phyloP scores from a whole-genome alignment of 2,888 invertebrate genomes.

The Drosophila longiperda region DNA sequence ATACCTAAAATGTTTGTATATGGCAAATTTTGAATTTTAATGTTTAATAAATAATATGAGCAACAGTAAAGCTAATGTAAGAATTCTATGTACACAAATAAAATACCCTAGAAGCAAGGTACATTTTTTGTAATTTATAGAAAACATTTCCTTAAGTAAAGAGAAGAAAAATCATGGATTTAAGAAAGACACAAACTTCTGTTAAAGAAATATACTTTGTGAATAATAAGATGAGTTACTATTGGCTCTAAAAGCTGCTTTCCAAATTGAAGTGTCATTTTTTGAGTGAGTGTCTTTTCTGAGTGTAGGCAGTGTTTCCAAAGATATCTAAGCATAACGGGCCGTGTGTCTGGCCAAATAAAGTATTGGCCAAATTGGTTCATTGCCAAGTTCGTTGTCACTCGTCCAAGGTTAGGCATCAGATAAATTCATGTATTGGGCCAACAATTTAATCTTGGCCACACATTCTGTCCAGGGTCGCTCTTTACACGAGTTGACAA shows the following conservation, averaged over 20 bases:
- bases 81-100: too few relatives aligned
- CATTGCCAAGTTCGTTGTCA: constrained; percentile 79
- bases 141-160: background rate
- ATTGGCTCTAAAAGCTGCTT: background rate
- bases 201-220: background rate
- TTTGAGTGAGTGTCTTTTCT: background rate
- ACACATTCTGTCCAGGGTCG: constrained; percentile 55
- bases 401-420: constrained; percentile 56
- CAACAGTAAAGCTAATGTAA: background rate
- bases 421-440: constrained; percentile 28
- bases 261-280: background rate
- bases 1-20: background rate
- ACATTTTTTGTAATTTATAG: background rate
- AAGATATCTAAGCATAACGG: constrained; percentile 19
- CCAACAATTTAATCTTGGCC: constrained; percentile 60
- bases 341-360: constrained; percentile 43
- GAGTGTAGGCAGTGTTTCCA: constrained; percentile 20
- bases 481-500: constrained; percentile 46
- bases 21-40: background rate
- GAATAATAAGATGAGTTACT: background rate
- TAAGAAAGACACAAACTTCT: background rate
- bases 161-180: background rate
- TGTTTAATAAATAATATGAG: background rate
- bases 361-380: constrained; percentile 49
- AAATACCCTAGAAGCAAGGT: background rate